Percentiles rank a stretch among this genome's conserved stretches.
These are phyloP conservation scores for Tineola bisselliella DNA, from an alignment of 2,888 invertebrate genomes.

Conservation along the genomic window DNA sequence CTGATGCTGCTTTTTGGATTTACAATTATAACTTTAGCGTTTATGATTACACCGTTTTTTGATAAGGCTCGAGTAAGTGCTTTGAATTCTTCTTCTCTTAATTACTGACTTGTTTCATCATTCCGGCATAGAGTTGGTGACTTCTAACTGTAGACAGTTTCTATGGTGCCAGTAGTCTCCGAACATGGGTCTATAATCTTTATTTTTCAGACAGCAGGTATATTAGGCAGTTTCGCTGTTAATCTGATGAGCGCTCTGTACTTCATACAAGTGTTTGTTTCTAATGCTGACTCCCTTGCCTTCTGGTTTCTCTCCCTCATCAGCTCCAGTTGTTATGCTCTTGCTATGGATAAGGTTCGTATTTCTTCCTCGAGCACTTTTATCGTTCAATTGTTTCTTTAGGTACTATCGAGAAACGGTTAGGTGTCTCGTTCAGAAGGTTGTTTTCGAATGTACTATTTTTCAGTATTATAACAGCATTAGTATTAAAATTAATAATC, in stretches of 20 bases:
- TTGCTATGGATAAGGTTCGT: conserved; percentile 84
- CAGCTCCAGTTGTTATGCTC: conserved; percentile 83
- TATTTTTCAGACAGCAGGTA: conserved; percentile 76
- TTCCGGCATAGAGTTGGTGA: too few species aligned
- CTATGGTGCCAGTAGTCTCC: not conserved
- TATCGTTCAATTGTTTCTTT: not conserved
- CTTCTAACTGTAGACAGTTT: too few species aligned
- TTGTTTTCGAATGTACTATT: too few species aligned
- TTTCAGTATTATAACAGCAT: too few species aligned
- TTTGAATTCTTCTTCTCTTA: too few species aligned
- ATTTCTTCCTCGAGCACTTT: not conserved
- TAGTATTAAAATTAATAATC: too few species aligned
- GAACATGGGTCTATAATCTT: not conserved
- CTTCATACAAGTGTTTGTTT: conserved; percentile 81
- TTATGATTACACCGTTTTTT: conserved; percentile 88
- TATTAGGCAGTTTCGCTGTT: conserved; percentile 80
- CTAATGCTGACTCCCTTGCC: conserved; percentile 72
- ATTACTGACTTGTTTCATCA: too few species aligned
- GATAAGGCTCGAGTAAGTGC: conserved; percentile 82
- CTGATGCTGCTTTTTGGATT: conserved; percentile 82
- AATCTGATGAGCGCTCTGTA: conserved; percentile 82
- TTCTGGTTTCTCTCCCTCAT: conserved; percentile 83
- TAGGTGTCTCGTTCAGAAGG: too few species aligned
- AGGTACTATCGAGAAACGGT: too few species aligned
- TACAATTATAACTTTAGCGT: conserved; percentile 83